A percentile compares a stretch with the other conserved stretches of the same genome.
phyloP scores from a whole-genome alignment of 2,888 invertebrate species.

The Brachyptera putata region DNA sequence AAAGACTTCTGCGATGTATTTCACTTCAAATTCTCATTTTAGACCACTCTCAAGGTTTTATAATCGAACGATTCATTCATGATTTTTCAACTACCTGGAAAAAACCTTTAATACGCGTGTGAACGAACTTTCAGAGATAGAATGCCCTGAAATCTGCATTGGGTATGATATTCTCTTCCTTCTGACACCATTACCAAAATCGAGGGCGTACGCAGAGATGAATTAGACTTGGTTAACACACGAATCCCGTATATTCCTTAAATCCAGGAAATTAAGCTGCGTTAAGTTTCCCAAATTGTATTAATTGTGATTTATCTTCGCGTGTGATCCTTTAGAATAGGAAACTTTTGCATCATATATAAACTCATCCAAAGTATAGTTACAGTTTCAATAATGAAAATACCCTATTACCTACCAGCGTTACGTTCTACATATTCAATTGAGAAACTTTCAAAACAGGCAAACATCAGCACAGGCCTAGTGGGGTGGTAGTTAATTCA shows the following conservation, averaged over 20 bases:
- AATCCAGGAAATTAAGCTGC: slow-evolving; percentile 1
- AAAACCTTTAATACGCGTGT: too few relatives aligned
- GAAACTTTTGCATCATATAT: slow-evolving; percentile 13
- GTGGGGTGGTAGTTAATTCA: neutral
- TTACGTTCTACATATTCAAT: slow-evolving; percentile 10
- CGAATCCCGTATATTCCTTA: neutral
- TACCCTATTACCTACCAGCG: too few relatives aligned
- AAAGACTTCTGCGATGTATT: too few relatives aligned
- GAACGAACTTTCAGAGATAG: too few relatives aligned
- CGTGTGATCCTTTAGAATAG: neutral
- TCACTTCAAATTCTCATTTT: too few relatives aligned
- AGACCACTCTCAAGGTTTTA: too few relatives aligned
- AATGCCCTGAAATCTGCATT: too few relatives aligned
- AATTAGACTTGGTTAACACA: too few relatives aligned
- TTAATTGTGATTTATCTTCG: slow-evolving; percentile 16
- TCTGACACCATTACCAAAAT: neutral
- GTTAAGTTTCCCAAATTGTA: slow-evolving; percentile 4
- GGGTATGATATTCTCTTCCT: too few relatives aligned
- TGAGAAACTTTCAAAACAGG: slow-evolving; percentile 9
- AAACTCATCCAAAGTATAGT: too few relatives aligned
- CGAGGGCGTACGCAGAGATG: neutral
- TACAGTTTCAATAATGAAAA: slow-evolving; percentile 17
- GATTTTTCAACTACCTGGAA: too few relatives aligned
- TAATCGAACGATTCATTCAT: too few relatives aligned
- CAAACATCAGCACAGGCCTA: slow-evolving; percentile 7